Base-by-base conservation (phyloP, 53 echinoderm and acorn worm genomes). In the Patiria pectinifera region DNA sequence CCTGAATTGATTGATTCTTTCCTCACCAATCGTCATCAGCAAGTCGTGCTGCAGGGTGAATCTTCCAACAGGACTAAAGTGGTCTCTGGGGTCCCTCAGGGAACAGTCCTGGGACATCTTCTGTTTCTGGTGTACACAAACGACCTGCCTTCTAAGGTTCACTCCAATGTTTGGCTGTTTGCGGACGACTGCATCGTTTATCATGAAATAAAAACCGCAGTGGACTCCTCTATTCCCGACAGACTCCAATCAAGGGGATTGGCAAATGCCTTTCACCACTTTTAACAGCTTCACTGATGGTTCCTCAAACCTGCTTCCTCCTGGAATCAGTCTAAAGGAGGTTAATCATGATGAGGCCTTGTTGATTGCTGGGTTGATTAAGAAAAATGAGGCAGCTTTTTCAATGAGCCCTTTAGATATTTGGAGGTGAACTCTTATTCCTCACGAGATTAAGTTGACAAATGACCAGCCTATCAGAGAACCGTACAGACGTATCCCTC, bases 381-480 rank as follows among this genome's bases (percentile, higher is more conserved):
- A 15, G 44, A 45, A 78, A 16, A 69, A 95, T 83, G 69, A 83
- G 49, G 84, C 86, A 13, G 93, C 84, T 25, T 95, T 95, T 25
- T 91, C 89, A 14, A 87, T 46, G 14, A 88, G 83, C 58, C 87
- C 92, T 2, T 92, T 94, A 81, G 94, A 94, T 60, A 48, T 93
- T 43, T 85, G 93, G 13, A 86, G 89, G n/a, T 95, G 95, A 72
- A 66, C 82, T 13, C 89, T 92, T 2, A 94, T 93, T 46, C 94
- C 94, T 43, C 95, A 93, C 43, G 84, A 89, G 15, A 95, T 6
- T 75, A 35, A 35, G 35, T 35, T 35, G 35, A 35, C 35, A 35
- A 35, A 35, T 35, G 35, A 35, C 35, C 35, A 78, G 46, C 85
- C 89, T 0, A 89, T 92, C 62, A 63, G 93, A 11, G 59, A 93